Evolutionary conservation across 1,140 invertebrate species (phyloP).

Genomic region (Lithobius niger): DNA sequence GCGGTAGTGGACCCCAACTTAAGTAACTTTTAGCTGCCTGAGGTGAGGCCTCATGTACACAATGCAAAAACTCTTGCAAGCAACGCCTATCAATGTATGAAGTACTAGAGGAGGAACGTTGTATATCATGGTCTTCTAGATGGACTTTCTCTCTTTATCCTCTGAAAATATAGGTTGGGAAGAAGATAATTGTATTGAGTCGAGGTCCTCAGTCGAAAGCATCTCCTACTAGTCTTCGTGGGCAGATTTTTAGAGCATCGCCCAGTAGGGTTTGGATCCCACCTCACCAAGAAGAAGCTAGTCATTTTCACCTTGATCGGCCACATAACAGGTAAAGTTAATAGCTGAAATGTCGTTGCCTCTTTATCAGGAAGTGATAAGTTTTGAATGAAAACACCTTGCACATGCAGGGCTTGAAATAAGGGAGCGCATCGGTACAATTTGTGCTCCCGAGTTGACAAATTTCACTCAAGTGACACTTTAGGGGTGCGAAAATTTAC

Average conservation of each 20-base stretch:
- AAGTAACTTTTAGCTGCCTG: too few relatives aligned
- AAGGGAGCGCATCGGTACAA: too few relatives aligned
- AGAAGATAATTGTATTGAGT: constrained; percentile 50
- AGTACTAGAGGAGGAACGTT: too few relatives aligned
- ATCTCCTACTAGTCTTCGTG: background rate
- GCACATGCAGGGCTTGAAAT: too few relatives aligned
- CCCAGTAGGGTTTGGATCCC: constrained; percentile 22
- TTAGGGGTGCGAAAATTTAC: background rate
- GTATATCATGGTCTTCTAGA: too few relatives aligned
- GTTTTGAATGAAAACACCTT: background rate
- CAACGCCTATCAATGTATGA: too few relatives aligned
- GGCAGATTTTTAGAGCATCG: constrained; percentile 12
- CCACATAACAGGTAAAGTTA: background rate
- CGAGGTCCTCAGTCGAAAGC: constrained; percentile 22
- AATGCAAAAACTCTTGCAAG: too few relatives aligned
- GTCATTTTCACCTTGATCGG: constrained; percentile 1
- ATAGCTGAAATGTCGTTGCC: background rate
- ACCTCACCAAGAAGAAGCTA: constrained; percentile 13
- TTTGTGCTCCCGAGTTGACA: too few relatives aligned
- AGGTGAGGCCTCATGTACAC: too few relatives aligned
- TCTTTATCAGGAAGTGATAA: background rate
- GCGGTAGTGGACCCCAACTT: too few relatives aligned
- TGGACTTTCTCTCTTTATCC: too few relatives aligned
- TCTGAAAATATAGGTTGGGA: constrained; percentile 42
- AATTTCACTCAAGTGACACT: background rate